Percentiles rank a stretch among this genome's conserved stretches.
phyloP scores from a whole-genome alignment of 2,113 vertebrate species.

The Sterrhoptilus dennistouni region DNA sequence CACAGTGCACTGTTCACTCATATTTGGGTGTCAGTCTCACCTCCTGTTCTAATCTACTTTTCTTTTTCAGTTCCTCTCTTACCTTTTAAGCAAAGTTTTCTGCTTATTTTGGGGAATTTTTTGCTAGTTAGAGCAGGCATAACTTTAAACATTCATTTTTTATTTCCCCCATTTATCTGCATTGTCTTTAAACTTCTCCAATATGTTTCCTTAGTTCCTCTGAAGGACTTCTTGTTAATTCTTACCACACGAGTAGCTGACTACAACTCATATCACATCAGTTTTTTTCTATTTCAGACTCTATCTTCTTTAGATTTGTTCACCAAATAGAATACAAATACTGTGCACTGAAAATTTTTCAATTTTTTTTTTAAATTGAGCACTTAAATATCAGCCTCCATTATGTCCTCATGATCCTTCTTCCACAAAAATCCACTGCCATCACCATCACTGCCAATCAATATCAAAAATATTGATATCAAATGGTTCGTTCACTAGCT shows the following conservation, averaged over 20 bases:
- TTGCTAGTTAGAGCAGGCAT: background rate
- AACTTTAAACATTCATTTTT: background rate
- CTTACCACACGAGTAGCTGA: background rate
- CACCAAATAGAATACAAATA: background rate
- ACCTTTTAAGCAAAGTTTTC: background rate
- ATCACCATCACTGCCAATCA: background rate
- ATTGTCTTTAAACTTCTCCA: background rate
- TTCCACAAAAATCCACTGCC: background rate
- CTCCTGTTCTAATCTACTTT: background rate
- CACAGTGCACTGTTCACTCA: background rate
- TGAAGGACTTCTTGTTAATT: background rate
- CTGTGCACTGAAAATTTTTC: background rate
- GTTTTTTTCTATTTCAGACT: background rate
- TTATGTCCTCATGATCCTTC: background rate
- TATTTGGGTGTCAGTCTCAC: background rate
- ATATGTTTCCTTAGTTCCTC: background rate
- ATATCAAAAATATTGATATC: background rate
- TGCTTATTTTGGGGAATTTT: background rate
- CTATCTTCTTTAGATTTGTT: background rate
- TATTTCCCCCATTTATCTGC: background rate
- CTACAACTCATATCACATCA: background rate
- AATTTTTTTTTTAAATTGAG: background rate
- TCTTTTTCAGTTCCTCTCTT: background rate
- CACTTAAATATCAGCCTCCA: background rate
- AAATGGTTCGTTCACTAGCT: background rate